Percentiles rank a stretch among this genome's conserved stretches.
phyloP scores from a whole-genome alignment of 2,113 vertebrate genomes.

The Tetrao urogallus region DNA sequence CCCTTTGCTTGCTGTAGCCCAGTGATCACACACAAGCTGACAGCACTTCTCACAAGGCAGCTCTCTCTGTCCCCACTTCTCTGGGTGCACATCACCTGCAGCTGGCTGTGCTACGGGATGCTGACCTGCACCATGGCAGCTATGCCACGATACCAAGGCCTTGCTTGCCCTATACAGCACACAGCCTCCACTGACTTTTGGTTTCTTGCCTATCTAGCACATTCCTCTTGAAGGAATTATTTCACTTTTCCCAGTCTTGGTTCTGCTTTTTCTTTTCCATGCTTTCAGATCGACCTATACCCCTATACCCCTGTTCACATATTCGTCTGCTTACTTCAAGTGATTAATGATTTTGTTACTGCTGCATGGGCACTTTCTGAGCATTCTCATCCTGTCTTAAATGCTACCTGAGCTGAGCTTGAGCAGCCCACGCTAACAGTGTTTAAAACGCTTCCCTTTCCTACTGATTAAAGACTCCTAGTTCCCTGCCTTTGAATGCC shows the following conservation, averaged over 20 bases:
- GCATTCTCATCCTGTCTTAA: constrained; percentile 17
- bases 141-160: not conserved
- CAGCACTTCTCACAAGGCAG: rapidly evolving
- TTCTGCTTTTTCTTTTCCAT: not conserved
- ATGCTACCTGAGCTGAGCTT: constrained; percentile 34
- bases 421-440: constrained; percentile 14
- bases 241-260: not conserved
- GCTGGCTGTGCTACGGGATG: not conserved
- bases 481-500: constrained; percentile 43
- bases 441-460: constrained; percentile 16
- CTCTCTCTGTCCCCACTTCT: not conserved
- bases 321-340: constrained; percentile 10
- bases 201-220: not conserved
- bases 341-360: not conserved
- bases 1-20: not conserved
- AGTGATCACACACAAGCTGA: not conserved
- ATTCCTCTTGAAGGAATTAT: not conserved
- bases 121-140: not conserved
- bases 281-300: not conserved
- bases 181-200: not conserved
- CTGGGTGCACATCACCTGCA: not conserved
- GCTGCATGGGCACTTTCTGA: not conserved
- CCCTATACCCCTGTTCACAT: not conserved
- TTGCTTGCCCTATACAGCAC: not conserved
- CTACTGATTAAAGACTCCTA: constrained; percentile 42